Conservation (phyloP, 2,113 vertebrate genomes). For the Pungitius pungitius region DNA sequence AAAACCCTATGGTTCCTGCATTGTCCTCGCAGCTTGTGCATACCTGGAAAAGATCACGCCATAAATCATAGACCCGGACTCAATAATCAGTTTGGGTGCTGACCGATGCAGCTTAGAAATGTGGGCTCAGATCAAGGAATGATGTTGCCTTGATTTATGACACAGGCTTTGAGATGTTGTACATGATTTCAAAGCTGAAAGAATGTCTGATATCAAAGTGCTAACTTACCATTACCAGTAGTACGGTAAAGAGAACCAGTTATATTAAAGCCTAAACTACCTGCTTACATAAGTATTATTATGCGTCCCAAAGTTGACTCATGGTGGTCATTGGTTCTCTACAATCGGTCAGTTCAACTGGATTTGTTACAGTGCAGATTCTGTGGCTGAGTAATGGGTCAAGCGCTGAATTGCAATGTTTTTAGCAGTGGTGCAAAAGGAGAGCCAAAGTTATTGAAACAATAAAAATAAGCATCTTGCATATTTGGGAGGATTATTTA, state of each 20-base stretch:
- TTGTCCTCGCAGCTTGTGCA: conserved; percentile 99
- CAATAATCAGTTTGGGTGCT: neutral
- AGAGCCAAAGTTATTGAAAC: neutral
- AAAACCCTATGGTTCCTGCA: conserved; percentile 94
- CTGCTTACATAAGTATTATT: neutral
- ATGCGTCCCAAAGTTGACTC: neutral
- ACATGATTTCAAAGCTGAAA: neutral
- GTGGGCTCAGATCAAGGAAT: neutral
- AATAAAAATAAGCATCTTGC: neutral
- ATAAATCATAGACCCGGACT: neutral
- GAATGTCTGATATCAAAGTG: neutral
- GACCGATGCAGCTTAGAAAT: neutral
- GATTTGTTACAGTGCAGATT: neutral
- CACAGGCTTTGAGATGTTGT: neutral
- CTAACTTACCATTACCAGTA: neutral
- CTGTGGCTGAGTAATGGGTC: neutral
- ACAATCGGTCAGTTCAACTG: neutral
- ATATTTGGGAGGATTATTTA: neutral
- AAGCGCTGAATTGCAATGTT: neutral
- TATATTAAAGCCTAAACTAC: neutral
- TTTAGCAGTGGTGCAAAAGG: neutral
- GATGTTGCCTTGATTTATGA: neutral
- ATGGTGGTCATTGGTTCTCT: neutral
- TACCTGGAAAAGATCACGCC: conserved; percentile 80
- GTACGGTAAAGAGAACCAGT: neutral